Base-by-base conservation (phyloP, 1,140 invertebrate genomes). In the Brachionus paranguensis region DNA sequence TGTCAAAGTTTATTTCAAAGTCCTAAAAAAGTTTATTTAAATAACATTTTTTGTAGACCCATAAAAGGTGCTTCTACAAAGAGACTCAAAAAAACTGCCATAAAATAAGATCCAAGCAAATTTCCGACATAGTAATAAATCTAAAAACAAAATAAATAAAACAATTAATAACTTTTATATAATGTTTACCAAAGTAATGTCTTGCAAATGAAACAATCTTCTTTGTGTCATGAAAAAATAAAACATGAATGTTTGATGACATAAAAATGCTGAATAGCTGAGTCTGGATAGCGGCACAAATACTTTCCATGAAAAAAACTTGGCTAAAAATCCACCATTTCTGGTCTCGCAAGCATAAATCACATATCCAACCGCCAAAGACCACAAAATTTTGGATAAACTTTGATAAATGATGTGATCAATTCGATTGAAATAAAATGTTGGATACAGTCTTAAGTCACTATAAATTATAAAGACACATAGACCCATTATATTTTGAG, bases 301-400 rank as follows among this genome's bases (percentile, higher is more conserved):
- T 10, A 79, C 8, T 64, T 55, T 60, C 43, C 43, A 79, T n/a
- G 50, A 60, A 24, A 79, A 79, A 53, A 79, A 89, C 0, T 91
- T 92, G 72, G 93, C 20, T 10, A 60, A 20, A 37, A 37, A 53
- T 12, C 76, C 76, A 6, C 76, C 76, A 55, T 79, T 79, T 33
- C 14, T 29, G 2, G 76, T 79, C 20, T 79, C 76, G 41, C 76
- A 79, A 29, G 76, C 76, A 64, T 79, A 79, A 79, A 79, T 79
- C 20, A 55, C 20, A 27, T 79, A 79, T 17, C 50, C 47, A 55
- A 79, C 24, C 33, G 24, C 43, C 29, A 79, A 11, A 6, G 76
- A 45, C 76, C 76, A 79, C 6, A 79, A 53, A n/a, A 64, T 24
- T 64, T 50, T 55, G 1, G 76, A 55, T 24, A 37, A 79, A 24